Conservation (phyloP, 1,140 invertebrate species). For the Aphidius ervi region DNA sequence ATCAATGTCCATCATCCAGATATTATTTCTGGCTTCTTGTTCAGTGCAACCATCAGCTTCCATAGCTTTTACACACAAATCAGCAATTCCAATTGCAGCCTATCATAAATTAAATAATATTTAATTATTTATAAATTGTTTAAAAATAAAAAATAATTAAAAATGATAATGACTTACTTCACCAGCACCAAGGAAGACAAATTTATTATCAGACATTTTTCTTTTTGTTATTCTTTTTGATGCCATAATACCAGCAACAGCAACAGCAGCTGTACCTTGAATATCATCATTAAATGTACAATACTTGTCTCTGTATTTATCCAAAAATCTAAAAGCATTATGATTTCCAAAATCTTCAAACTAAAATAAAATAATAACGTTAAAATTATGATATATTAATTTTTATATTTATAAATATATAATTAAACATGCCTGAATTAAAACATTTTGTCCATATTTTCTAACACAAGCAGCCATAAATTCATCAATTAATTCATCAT, state of each 20-base stretch:
- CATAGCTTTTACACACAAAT: conserved; percentile 84
- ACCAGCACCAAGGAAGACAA: conserved; percentile 89
- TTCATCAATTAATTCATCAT: conserved; percentile 95
- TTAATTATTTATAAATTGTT: background rate
- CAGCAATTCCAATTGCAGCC: conserved; percentile 85
- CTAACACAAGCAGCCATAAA: conserved; percentile 95
- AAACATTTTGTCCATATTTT: conserved; percentile 84
- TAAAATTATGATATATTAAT: background rate
- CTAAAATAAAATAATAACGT: conserved; percentile 41
- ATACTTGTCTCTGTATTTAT: conserved; percentile 81
- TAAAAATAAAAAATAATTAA: conserved; percentile 4
- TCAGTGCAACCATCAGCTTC: conserved; percentile 71
- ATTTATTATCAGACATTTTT: conserved; percentile 74
- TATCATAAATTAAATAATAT: conserved; percentile 29
- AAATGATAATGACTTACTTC: conserved; percentile 55
- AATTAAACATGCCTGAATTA: conserved; percentile 65
- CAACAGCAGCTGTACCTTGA: conserved; percentile 91
- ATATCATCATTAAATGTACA: conserved; percentile 98
- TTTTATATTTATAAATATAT: conserved; percentile 3
- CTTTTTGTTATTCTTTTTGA: conserved; percentile 75
- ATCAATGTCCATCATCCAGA: conserved; percentile 87
- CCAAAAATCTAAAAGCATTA: conserved; percentile 87
- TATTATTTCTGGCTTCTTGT: conserved; percentile 73
- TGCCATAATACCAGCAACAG: conserved; percentile 84
- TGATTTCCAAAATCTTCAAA: conserved; percentile 96